These are phyloP conservation scores for Chorisops tibialis DNA, from an alignment of 2,888 invertebrate species.

Conservation along the genomic window DNA sequence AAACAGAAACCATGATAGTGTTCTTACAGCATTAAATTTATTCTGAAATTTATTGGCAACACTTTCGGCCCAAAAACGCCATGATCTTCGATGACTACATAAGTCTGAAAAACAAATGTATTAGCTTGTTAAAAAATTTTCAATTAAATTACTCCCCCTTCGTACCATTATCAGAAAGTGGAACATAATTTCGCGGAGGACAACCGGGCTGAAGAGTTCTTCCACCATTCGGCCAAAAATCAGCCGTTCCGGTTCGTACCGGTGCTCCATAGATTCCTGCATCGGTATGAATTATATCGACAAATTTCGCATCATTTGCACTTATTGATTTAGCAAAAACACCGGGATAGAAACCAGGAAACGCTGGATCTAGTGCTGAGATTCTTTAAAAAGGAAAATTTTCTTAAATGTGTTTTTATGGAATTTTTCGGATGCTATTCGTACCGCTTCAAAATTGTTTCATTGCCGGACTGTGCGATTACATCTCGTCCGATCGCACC, in stretches of 20 bases:
- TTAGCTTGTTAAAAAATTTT: neutral
- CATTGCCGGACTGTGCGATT: constrained; percentile 34
- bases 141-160: neutral
- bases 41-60: constrained; percentile 44
- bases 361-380: constrained; percentile 61
- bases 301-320: constrained; percentile 55
- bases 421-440: neutral
- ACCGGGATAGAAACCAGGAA: constrained; percentile 56
- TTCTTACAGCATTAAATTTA: constrained; percentile 58
- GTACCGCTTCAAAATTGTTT: constrained; percentile 3
- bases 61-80: constrained; percentile 62
- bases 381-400: constrained; percentile 46
- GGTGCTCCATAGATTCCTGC: constrained; percentile 56
- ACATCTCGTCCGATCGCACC: constrained; percentile 47
- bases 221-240: constrained; percentile 58
- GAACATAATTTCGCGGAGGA: constrained; percentile 40
- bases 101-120: constrained; percentile 51
- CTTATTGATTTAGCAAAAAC: constrained; percentile 43
- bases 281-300: constrained; percentile 64
- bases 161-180: constrained; percentile 32
- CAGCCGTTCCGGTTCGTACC: constrained; percentile 54
- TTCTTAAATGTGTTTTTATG: neutral
- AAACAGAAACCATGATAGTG: constrained; percentile 57
- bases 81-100: constrained; percentile 62
- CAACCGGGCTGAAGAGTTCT: constrained; percentile 56